phyloP scores from a whole-genome alignment of 2,113 vertebrate genomes.

The Rhabdornis inornatus region DNA sequence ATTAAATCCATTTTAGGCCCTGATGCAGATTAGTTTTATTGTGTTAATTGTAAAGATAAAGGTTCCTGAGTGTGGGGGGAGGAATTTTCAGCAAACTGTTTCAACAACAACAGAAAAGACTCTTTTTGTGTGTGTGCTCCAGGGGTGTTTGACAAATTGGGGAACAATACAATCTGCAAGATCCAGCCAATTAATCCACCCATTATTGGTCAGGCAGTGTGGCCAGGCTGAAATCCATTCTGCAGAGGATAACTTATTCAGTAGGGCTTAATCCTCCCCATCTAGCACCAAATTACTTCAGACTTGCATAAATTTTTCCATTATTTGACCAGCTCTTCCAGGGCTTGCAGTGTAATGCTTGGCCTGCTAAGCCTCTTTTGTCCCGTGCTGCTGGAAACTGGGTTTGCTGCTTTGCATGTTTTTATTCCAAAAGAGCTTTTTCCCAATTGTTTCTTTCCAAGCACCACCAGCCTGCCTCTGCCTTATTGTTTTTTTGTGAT shows the following conservation, averaged over 20 bases:
- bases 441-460: not conserved
- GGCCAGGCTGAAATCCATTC: not conserved
- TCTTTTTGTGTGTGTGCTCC: not conserved
- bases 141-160: not conserved
- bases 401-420: not conserved
- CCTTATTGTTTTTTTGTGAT: not conserved
- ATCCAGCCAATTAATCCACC: not conserved
- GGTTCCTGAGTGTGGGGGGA: not conserved
- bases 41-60: not conserved
- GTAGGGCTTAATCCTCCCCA: slow-evolving; percentile 24
- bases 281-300: not conserved
- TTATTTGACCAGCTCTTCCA: slow-evolving; percentile 6
- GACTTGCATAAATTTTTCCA: not conserved
- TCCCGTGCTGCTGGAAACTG: not conserved
- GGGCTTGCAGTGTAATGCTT: not conserved
- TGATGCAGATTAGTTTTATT: not conserved
- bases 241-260: slow-evolving; percentile 15
- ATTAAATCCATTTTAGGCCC: slow-evolving; percentile 1
- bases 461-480: not conserved
- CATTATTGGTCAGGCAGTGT: not conserved
- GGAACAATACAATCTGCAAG: not conserved
- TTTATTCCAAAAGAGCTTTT: not conserved
- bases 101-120: not conserved
- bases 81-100: not conserved
- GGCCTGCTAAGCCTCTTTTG: slow-evolving; percentile 21